Percentiles rank a stretch among this genome's conserved stretches.
These are phyloP conservation scores for Scaptomyza cyrtandrae DNA, from an alignment of 2,888 invertebrate species.

Conservation along the genomic window DNA sequence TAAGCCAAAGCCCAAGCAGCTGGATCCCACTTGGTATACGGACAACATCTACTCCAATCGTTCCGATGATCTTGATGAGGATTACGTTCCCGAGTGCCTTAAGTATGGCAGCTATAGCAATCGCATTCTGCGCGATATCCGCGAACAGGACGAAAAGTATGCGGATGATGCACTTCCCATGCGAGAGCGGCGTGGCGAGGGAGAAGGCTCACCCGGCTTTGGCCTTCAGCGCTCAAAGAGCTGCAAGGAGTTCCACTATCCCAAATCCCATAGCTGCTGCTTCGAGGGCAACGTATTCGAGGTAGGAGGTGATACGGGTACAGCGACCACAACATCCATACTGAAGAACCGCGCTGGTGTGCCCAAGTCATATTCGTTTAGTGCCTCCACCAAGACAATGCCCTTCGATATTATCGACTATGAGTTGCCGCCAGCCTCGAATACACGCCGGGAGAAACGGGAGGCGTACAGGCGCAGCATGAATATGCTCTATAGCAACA, in stretches of 20 bases:
- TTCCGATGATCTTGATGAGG: constrained; percentile 84
- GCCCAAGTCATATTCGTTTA: constrained; percentile 84
- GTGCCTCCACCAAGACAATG: constrained; percentile 82
- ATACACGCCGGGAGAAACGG: constrained; percentile 81
- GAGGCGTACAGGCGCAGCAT: constrained; percentile 82
- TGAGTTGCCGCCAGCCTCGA: constrained; percentile 80
- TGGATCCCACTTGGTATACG: constrained; percentile 84
- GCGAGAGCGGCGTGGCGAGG: constrained; percentile 77
- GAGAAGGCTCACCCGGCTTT: constrained; percentile 80
- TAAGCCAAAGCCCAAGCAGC: constrained; percentile 82
- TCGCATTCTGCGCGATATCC: constrained; percentile 81
- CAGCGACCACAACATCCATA: constrained; percentile 73
- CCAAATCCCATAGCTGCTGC: constrained; percentile 84
- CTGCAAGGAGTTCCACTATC: constrained; percentile 84
- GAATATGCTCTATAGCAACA: constrained; percentile 80
- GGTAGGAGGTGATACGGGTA: constrained; percentile 56
- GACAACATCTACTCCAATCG: constrained; percentile 85
- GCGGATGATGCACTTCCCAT: constrained; percentile 56
- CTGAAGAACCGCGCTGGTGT: constrained; percentile 81
- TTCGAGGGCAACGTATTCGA: constrained; percentile 82
- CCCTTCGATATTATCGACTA: constrained; percentile 84
- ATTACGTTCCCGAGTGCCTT: constrained; percentile 83
- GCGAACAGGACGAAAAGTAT: constrained; percentile 81
- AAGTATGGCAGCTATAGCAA: constrained; percentile 81
- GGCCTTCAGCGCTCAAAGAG: constrained; percentile 82